Percentiles rank a stretch among this genome's conserved stretches.
These are phyloP conservation scores for Stenichneumon culpator DNA, from an alignment of 2,888 invertebrate genomes.

Conservation along the genomic window DNA sequence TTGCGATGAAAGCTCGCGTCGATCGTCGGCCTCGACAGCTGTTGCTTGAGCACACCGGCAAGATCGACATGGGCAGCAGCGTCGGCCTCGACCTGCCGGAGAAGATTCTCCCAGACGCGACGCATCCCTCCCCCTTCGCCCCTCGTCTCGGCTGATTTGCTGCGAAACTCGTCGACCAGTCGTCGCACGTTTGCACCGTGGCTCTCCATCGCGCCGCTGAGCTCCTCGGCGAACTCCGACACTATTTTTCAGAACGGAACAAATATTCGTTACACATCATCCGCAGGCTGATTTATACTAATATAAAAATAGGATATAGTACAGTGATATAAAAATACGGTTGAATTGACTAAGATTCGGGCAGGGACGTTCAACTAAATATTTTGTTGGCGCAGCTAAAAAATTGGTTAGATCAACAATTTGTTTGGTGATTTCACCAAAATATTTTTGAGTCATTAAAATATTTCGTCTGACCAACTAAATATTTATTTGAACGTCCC, in stretches of 20 bases:
- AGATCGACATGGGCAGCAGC: constrained; percentile 94
- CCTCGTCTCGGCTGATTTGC: constrained; percentile 93
- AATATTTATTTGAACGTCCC: no score
- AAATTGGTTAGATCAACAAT: no score
- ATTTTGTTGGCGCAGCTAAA: no score
- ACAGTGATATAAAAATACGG: no score
- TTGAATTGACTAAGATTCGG: no score
- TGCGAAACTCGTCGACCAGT: constrained; percentile 94
- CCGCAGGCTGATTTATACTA: no score
- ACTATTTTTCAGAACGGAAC: constrained; percentile 86
- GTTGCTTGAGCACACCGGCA: constrained; percentile 89
- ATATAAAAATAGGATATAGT: no score
- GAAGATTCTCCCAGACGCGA: constrained; percentile 95
- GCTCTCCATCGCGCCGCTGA: constrained; percentile 95
- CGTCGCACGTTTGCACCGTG: constrained; percentile 95
- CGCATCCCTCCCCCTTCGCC: constrained; percentile 94
- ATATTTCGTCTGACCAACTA: no score
- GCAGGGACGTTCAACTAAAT: no score
- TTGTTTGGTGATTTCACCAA: no score
- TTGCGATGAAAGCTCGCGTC: constrained; percentile 96
- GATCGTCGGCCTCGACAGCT: constrained; percentile 93
- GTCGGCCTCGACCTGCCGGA: constrained; percentile 96
- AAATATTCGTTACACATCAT: not conserved
- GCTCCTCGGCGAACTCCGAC: constrained; percentile 95
- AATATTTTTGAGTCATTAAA: no score